These are phyloP conservation scores for Upupa epops DNA, from an alignment of 2,113 vertebrate genomes.

Conservation along the genomic window DNA sequence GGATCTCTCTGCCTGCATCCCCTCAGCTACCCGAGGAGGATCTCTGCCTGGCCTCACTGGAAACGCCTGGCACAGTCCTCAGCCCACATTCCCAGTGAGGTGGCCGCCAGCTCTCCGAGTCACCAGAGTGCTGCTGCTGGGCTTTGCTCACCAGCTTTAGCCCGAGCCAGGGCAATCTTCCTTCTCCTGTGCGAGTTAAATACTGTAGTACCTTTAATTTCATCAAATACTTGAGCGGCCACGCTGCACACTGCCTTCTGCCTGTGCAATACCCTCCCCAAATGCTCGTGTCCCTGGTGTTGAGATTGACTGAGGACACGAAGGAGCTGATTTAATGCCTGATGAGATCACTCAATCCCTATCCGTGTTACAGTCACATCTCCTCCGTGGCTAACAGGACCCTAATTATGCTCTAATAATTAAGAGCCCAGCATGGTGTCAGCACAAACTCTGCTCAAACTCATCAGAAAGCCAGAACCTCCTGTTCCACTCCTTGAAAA, in stretches of 20 bases:
- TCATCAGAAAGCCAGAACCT: background rate
- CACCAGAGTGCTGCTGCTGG: background rate
- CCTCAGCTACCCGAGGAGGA: background rate
- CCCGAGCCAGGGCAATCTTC: background rate
- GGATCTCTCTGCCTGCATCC: constrained; percentile 38
- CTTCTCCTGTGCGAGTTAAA: background rate
- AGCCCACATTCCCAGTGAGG: constrained; percentile 5
- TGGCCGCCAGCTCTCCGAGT: background rate
- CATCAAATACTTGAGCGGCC: background rate
- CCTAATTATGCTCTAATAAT: background rate
- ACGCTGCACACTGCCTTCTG: background rate
- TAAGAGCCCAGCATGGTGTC: background rate
- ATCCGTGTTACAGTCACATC: background rate
- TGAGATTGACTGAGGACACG: background rate
- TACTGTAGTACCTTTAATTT: too few relatives aligned
- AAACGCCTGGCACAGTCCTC: background rate
- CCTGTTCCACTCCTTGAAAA: background rate
- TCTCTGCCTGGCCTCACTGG: background rate
- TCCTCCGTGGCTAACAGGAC: background rate
- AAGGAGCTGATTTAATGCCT: background rate
- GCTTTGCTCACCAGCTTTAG: background rate
- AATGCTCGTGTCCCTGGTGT: background rate
- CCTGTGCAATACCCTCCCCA: background rate
- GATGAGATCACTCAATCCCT: background rate
- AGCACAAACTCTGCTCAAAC: background rate